A percentile compares a stretch with the other conserved stretches of the same genome.
Evolutionary conservation across 1,140 invertebrate species (phyloP).

Genomic region (Dolichoris vasculosae): DNA sequence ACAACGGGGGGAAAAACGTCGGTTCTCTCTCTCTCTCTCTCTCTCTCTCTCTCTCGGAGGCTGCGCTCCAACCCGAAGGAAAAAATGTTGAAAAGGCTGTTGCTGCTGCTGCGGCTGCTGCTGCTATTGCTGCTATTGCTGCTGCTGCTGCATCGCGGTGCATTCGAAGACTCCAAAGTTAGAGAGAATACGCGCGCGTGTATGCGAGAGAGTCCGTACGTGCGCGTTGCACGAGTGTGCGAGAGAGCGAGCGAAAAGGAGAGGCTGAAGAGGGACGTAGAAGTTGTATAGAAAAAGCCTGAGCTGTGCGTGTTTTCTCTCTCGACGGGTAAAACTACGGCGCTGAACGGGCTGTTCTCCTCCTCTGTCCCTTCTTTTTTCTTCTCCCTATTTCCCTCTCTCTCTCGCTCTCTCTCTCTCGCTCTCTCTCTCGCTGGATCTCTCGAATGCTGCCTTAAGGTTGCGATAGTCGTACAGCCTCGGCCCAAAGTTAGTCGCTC

Average conservation of each 20-base stretch:
- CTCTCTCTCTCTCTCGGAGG: not conserved
- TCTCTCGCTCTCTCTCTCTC: not conserved
- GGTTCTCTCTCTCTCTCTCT: not conserved
- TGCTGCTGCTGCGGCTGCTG: not conserved
- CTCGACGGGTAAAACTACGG: slow-evolving; percentile 14
- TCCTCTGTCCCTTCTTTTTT: not conserved
- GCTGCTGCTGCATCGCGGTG: not conserved
- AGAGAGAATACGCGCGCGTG: not conserved
- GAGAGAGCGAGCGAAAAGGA: not conserved
- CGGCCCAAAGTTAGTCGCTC: not conserved
- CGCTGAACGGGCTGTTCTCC: not conserved
- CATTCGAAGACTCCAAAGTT: slow-evolving; percentile 10
- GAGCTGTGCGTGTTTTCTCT: not conserved
- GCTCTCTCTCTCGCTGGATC: not conserved
- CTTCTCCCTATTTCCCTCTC: not conserved
- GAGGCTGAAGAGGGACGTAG: not conserved
- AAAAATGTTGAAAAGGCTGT: slow-evolving; percentile 27
- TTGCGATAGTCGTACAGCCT: not conserved
- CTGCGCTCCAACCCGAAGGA: not conserved
- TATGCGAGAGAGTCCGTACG: not conserved
- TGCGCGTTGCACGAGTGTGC: not conserved
- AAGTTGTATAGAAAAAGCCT: slow-evolving; percentile 10
- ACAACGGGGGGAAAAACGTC: not conserved
- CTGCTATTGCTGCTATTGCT: not conserved
- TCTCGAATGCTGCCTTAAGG: slow-evolving; percentile 1